Conservation (phyloP, 2,797 vertebrate genomes). For the Pygocentrus nattereri region DNA sequence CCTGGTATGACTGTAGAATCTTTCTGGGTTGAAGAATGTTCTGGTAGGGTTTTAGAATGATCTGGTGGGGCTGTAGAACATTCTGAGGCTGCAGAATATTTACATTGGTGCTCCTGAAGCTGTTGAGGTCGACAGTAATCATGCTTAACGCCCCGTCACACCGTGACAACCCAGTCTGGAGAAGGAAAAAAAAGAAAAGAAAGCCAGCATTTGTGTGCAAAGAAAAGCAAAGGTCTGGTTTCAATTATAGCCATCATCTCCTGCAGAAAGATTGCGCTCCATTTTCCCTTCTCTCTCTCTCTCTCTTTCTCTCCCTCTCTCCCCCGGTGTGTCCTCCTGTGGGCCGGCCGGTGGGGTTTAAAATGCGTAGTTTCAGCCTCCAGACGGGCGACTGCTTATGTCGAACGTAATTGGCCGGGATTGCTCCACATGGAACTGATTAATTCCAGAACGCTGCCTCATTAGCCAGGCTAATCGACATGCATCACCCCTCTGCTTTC, state of each 20-base stretch:
- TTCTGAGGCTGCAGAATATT: slow-evolving; percentile 19
- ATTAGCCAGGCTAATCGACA: slow-evolving; percentile 82
- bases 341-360: slow-evolving; percentile 48
- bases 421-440: slow-evolving; percentile 81
- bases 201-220: slow-evolving; percentile 67
- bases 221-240: slow-evolving; percentile 74
- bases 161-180: slow-evolving; percentile 67
- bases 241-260: slow-evolving; percentile 76
- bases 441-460: slow-evolving; percentile 83
- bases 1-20: background rate
- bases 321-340: slow-evolving; percentile 33
- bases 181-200: slow-evolving; percentile 71
- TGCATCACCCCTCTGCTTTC: slow-evolving; percentile 20
- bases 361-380: slow-evolving; percentile 58
- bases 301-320: slow-evolving; percentile 17
- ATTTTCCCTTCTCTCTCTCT: slow-evolving; percentile 20
- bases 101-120: slow-evolving; percentile 19
- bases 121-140: slow-evolving; percentile 58
- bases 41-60: background rate
- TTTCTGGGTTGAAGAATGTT: background rate
- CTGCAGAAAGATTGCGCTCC: slow-evolving; percentile 15
- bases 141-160: slow-evolving; percentile 56
- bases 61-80: background rate
- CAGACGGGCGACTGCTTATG: slow-evolving; percentile 69
- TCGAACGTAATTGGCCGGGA: slow-evolving; percentile 76